Conservation (phyloP, 2,797 vertebrate species). For the Hemibagrus guttatus region DNA sequence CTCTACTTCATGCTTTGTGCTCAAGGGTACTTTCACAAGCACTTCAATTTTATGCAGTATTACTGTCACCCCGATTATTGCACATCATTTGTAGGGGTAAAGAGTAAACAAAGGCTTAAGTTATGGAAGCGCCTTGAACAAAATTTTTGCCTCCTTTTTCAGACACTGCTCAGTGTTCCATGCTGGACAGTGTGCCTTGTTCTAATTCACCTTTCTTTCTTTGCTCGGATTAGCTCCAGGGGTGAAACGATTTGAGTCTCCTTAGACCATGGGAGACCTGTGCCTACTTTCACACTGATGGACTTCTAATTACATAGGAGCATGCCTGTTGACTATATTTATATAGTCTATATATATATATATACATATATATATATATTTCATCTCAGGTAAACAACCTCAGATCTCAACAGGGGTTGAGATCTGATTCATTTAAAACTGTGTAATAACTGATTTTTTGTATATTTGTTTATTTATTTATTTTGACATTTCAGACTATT, state of each 20-base stretch:
- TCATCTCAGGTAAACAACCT: too few species aligned
- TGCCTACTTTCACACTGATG: not conserved
- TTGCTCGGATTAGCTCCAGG: not conserved
- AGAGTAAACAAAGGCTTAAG: not conserved
- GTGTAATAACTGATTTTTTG: too few species aligned
- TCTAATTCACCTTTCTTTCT: slow-evolving; percentile 1
- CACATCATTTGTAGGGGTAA: not conserved
- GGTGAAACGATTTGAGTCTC: not conserved
- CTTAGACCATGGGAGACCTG: not conserved
- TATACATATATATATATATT: too few species aligned
- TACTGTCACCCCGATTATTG: not conserved
- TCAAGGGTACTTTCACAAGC: not conserved
- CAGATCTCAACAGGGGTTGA: too few species aligned
- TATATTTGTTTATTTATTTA: too few species aligned
- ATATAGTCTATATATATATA: too few species aligned
- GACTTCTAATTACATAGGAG: not conserved
- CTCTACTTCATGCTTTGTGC: not conserved
- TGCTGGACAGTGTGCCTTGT: not conserved
- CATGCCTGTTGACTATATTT: too few species aligned
- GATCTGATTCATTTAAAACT: too few species aligned
- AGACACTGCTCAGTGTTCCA: not conserved
- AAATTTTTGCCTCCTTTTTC: not conserved
- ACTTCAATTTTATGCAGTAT: not conserved
- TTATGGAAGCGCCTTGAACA: not conserved
- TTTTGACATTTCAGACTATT: not conserved